Evolutionary conservation across 2,888 invertebrate species (phyloP).

Genomic region (Amiota communis): DNA sequence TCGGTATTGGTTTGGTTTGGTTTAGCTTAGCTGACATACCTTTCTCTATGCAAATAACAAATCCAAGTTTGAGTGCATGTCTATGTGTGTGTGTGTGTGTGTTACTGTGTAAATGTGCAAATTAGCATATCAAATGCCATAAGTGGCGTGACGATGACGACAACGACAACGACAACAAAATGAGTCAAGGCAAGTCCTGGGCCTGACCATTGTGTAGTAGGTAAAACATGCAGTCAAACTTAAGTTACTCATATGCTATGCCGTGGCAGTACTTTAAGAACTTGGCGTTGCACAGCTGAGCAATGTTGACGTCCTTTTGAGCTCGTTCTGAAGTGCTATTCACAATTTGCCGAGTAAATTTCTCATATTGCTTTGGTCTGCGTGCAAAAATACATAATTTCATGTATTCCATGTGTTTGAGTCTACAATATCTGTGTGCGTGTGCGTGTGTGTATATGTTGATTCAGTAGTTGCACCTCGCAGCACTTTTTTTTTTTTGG

Average conservation of each 20-base stretch:
- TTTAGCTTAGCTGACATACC: too few species aligned
- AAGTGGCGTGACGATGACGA: slow-evolving; percentile 44
- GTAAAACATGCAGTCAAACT: slow-evolving; percentile 7
- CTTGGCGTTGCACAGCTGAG: background rate
- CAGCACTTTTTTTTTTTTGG: background rate
- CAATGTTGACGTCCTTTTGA: slow-evolving; percentile 15
- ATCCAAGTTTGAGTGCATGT: slow-evolving; percentile 4
- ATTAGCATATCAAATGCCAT: slow-evolving; percentile 67
- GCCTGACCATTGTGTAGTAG: slow-evolving; percentile 3
- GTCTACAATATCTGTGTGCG: background rate
- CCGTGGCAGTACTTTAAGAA: background rate
- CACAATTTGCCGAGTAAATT: slow-evolving; percentile 27
- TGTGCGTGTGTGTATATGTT: background rate
- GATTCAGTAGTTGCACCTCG: background rate
- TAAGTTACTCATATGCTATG: slow-evolving; percentile 61
- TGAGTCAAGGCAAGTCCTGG: slow-evolving; percentile 30
- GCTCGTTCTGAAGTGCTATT: slow-evolving; percentile 30
- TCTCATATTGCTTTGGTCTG: background rate
- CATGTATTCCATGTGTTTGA: background rate
- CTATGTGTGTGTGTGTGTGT: background rate
- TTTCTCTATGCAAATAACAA: too few species aligned
- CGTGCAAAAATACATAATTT: slow-evolving; percentile 7
- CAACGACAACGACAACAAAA: too few species aligned
- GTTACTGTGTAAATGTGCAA: slow-evolving; percentile 52
- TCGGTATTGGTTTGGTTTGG: too few species aligned